A percentile compares a stretch with the other conserved stretches of the same genome.
phyloP scores from a whole-genome alignment of 2,888 invertebrate genomes.

The Pristionchus entomophagus region DNA sequence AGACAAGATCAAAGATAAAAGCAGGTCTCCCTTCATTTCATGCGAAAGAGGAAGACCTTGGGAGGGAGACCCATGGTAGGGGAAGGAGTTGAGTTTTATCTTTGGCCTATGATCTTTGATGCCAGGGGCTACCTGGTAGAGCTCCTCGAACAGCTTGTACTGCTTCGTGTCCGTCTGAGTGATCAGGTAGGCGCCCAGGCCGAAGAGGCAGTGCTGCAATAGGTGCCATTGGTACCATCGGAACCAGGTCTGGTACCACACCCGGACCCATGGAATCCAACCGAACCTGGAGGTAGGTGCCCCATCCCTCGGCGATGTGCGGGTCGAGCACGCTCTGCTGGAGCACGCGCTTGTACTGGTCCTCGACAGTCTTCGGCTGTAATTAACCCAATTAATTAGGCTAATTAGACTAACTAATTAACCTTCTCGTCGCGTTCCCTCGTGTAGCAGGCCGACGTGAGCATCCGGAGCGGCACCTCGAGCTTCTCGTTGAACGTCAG shows the following conservation, averaged over 20 bases:
- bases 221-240: no score
- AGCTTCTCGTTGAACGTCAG: slow-evolving; percentile 22
- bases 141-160: not conserved
- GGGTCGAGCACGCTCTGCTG: not conserved
- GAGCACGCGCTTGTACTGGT: not conserved
- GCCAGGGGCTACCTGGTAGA: slow-evolving; percentile 19
- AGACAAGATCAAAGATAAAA: no score
- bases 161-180: not conserved
- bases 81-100: not conserved
- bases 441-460: not conserved
- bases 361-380: not conserved
- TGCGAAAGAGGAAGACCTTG: no score
- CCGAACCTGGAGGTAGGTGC: not conserved
- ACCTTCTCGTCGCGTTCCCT: not conserved
- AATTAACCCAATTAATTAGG: not conserved
- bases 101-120: not conserved
- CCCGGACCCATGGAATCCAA: not conserved
- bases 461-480: slow-evolving; percentile 10
- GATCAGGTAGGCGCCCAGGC: slow-evolving; percentile 1
- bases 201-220: not conserved
- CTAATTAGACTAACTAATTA: not conserved
- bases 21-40: no score
- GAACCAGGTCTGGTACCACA: not conserved
- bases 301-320: not conserved
- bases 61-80: no score